Conservation (phyloP, 2,888 invertebrate genomes). For the Orthosia incerta region DNA sequence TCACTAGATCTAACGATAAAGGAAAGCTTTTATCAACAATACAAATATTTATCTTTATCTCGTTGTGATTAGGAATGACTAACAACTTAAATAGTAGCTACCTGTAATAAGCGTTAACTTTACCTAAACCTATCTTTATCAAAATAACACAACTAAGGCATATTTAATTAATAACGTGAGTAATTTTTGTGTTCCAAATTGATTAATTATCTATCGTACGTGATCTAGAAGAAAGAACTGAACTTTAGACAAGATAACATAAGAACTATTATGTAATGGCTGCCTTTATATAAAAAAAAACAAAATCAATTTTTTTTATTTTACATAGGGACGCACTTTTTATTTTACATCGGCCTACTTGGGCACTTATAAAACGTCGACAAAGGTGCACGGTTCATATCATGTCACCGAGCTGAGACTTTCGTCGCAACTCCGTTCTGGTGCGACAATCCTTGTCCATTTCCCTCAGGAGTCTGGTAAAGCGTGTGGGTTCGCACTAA, state of each 20-base stretch:
- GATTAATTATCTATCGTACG: neutral
- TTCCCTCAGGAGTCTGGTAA: too few species aligned
- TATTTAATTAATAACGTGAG: constrained; percentile 1
- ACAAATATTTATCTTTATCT: neutral
- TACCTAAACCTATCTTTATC: neutral
- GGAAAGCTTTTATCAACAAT: neutral
- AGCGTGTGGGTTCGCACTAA: too few species aligned
- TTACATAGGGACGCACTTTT: too few species aligned
- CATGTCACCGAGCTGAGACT: too few species aligned
- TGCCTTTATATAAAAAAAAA: too few species aligned
- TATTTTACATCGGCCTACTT: too few species aligned
- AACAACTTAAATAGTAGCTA: neutral
- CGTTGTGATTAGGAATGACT: neutral
- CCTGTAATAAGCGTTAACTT: neutral
- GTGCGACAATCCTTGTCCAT: too few species aligned
- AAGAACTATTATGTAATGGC: neutral
- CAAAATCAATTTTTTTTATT: too few species aligned
- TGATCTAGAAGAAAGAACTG: neutral
- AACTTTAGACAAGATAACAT: neutral
- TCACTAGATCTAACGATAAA: neutral
- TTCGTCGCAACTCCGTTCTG: too few species aligned
- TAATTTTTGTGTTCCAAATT: constrained; percentile 11
- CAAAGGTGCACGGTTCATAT: too few species aligned
- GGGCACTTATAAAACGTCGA: too few species aligned
- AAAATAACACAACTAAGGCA: neutral